Evolutionary conservation across 2,113 vertebrate genomes (phyloP).

Genomic region (Saguinus midas): DNA sequence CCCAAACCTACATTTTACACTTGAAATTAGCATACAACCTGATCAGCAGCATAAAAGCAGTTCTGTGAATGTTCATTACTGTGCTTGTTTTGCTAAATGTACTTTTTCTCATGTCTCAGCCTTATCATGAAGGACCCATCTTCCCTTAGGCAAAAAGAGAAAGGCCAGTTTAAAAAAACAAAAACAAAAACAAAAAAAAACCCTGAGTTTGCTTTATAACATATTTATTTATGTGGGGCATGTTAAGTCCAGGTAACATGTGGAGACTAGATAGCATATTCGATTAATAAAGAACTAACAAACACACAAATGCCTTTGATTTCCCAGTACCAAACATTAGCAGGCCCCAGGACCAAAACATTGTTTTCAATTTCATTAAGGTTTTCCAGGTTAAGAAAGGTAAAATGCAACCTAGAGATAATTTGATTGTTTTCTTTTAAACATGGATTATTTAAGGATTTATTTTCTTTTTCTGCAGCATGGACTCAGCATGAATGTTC

Average conservation of each 20-base stretch:
- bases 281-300: conserved; percentile 54
- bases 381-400: conserved; percentile 32
- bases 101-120: not conserved
- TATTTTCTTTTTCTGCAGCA: not conserved
- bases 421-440: conserved; percentile 42
- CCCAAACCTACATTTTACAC: conserved; percentile 52
- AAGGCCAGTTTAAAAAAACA: not conserved
- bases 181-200: not conserved
- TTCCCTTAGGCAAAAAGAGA: not conserved
- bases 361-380: conserved; percentile 67
- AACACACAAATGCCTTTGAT: conserved; percentile 17
- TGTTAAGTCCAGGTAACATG: conserved; percentile 12
- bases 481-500: conserved; percentile 56
- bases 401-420: conserved; percentile 34
- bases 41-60: conserved; percentile 17
- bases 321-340: conserved; percentile 1
- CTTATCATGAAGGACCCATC: not conserved
- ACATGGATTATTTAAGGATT: not conserved
- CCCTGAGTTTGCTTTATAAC: conserved; percentile 51
- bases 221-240: conserved; percentile 51
- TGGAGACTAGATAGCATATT: conserved; percentile 7
- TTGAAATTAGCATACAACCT: conserved; percentile 60
- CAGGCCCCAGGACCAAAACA: not conserved
- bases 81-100: conserved; percentile 33
- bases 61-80: not conserved